Base-by-base conservation (phyloP, 1,140 invertebrate genomes). In the Drosophila nasuta region DNA sequence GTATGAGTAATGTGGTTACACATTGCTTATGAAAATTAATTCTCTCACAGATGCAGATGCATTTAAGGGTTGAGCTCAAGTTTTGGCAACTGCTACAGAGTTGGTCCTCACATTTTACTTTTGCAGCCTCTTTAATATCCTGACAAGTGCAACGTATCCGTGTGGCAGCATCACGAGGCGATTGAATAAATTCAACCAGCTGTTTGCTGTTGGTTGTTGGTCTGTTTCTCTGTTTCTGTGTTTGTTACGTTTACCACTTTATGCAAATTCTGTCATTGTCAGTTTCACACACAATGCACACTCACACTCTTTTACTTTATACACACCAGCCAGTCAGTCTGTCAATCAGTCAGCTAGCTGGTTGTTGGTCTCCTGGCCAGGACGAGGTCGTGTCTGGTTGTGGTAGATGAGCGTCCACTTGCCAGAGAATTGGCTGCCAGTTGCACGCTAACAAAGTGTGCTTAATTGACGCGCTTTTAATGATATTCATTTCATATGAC, bases 391-490 rank as follows among this genome's bases (percentile, higher is more conserved):
- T 74, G 57, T 69, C 71, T 35, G 38, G 38, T 62, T 13, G 20
- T 62, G 48, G 60, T 8, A 25, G 43, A 15, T 59, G 56, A 65
- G 8, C 30, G 46, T 46, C 46, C 59, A 63, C 46, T 54, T 33
- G 59, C 20, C 63, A 46, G 15, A 35, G 43, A 69, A 60, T 52
- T 33, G 66, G 43, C 35, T 60, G 35, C 45, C 45, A 57, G 43
- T 17, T 59, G 52, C 51, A 56, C 49, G 25, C 63, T 74, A 65
- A 54, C 65, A 69, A 60, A 68, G 43, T 28, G 58, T 62, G 58
- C 41, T 75, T 69, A 69, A 75, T 70, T 69, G 72, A 75, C 49
- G 49, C 13, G 52, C 17, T 58, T 59, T 66, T 58, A 58, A 73
- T 73, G 45, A 15, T 59, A 73, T 67, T 67, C 46, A 73, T 67